phyloP scores from a whole-genome alignment of 2,797 vertebrate species.

The Dicrostonyx torquatus region DNA sequence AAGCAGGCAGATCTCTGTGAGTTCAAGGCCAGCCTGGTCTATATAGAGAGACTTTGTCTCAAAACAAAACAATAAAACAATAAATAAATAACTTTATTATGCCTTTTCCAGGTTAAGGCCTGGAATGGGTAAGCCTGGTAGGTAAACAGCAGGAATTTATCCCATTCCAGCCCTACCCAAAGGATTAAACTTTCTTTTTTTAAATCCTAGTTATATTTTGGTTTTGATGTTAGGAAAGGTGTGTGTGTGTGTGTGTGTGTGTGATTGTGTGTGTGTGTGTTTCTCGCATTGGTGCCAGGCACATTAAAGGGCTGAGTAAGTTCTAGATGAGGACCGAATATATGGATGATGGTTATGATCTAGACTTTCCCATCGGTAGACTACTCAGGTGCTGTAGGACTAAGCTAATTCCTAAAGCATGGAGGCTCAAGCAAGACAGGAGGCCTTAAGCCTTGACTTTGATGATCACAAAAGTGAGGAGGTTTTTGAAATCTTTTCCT shows the following conservation, averaged over 20 bases:
- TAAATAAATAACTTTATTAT: constrained; percentile 44
- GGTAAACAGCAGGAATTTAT: constrained; percentile 24
- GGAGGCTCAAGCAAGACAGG: constrained; percentile 19
- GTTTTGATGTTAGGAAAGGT: constrained; percentile 13
- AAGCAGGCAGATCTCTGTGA: not conserved
- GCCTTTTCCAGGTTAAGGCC: constrained; percentile 9
- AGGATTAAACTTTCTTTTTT: constrained; percentile 3
- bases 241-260: not conserved
- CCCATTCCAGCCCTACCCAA: not conserved
- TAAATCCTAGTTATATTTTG: constrained; percentile 51
- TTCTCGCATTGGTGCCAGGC: not conserved
- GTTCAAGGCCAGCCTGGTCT: not conserved
- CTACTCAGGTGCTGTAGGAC: not conserved
- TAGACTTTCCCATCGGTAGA: constrained; percentile 28
- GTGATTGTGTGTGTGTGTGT: not conserved
- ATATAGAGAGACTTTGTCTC: not conserved
- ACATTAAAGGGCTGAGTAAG: constrained; percentile 1
- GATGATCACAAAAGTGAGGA: not conserved
- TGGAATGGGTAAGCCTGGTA: constrained; percentile 2
- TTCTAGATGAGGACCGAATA: constrained; percentile 37
- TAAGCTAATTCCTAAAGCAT: not conserved
- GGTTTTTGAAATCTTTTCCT: constrained; percentile 50
- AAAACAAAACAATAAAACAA: not conserved
- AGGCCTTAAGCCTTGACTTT: constrained; percentile 51
- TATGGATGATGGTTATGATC: constrained; percentile 26